Evolutionary conservation across 2,797 vertebrate genomes (phyloP), one percentile per base, ranked within the genome.

Genomic region (Oophaga sylvatica): DNA sequence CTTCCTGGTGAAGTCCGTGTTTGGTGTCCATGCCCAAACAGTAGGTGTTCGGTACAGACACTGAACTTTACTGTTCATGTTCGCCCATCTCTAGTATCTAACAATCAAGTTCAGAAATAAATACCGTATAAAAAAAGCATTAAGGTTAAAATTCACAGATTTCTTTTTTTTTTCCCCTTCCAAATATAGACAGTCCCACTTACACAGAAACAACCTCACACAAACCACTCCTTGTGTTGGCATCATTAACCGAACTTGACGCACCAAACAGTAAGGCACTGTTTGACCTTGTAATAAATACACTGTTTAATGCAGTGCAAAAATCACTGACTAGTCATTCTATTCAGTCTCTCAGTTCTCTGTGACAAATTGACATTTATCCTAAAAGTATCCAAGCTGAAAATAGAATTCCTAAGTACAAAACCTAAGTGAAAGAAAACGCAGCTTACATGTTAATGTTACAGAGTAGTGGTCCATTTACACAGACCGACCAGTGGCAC

Each of bases 251-350:
- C 71, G 29, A 71, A 73, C 71, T 20, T 35, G 5, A 62, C 26
- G 22, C 48, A 83, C 65, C 65, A 83, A 31, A 83, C 82, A 84
- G 75, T 20, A 75, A 53, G 31, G 3, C 31, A 75, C 82, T 84
- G 70, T 84, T 45, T 84, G 82, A 75, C 56, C 81, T 75, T 83
- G 53, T 26, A 73, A 83, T 41, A 22, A 75, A 59, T 53, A 45
- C 82, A 35, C 56, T 41, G 70, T 75, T 60, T 84, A 62, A 84
- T 75, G 11, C 16, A 82, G 41, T 82, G 15, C 67, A 35, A 35
- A 82, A 35, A 56, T 57, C 67, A 83, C 48, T 83, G 81, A 70
- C 67, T 83, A 31, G 70, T 83, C 26, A 71, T 57, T 68, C 4
- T 13, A 71, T 48, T 53, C 16, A 45, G 20, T 65, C 20, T 63